These are phyloP conservation scores for Stegodyphus dumicola DNA, from an alignment of 1,140 invertebrate species.

Conservation along the genomic window DNA sequence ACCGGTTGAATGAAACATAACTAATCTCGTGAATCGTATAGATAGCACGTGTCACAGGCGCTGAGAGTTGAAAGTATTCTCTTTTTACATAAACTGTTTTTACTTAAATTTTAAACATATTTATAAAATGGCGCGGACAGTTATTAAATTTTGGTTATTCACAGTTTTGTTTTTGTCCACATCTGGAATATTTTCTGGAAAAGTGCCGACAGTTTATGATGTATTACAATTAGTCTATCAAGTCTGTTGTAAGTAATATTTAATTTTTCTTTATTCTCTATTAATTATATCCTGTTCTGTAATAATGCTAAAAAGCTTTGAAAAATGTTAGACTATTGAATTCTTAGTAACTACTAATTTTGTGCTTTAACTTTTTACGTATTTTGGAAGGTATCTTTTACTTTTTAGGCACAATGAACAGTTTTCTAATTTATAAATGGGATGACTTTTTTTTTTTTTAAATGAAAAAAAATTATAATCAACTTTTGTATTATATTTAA, in stretches of 20 bases:
- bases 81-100: not conserved
- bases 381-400: too few relatives aligned
- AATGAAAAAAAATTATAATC: too few relatives aligned
- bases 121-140: not conserved
- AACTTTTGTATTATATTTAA: too few relatives aligned
- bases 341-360: too few relatives aligned
- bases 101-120: not conserved
- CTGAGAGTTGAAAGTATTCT: not conserved
- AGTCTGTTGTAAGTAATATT: conserved; percentile 51
- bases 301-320: too few relatives aligned
- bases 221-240: conserved; percentile 53
- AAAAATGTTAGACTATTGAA: too few relatives aligned
- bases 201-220: conserved; percentile 42
- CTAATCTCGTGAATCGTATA: not conserved
- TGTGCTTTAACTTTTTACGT: too few relatives aligned
- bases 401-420: too few relatives aligned
- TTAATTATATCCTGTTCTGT: too few relatives aligned
- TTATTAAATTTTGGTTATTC: conserved; percentile 8
- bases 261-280: not conserved
- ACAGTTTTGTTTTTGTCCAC: not conserved
- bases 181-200: not conserved
- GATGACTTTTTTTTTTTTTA: too few relatives aligned
- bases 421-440: too few relatives aligned
- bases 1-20: not conserved
- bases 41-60: not conserved